Base-by-base conservation (phyloP, 2,888 invertebrate genomes). In the Lordiphosa fenestrarum region DNA sequence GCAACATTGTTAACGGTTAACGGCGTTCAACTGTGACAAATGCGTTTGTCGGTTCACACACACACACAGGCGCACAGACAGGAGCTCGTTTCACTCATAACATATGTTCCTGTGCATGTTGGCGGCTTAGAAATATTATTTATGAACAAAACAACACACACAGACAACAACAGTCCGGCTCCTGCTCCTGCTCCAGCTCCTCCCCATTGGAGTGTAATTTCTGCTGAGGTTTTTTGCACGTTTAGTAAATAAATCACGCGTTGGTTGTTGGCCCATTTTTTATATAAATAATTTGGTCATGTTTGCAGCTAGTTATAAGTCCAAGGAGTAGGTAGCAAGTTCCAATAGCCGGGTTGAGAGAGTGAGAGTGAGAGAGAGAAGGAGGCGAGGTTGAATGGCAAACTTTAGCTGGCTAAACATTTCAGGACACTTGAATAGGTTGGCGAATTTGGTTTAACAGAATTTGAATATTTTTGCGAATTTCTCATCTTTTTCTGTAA, bases 171-270 rank as follows among this genome's bases (percentile, higher is more conserved):
- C 9, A 15, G 25, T 10, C n/a, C 21, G 25, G 38, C n/a, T n/a
- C 9, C 19, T n/a, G 25, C 15, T 15, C 7, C 15, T 2, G 12
- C 19, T 30, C 4, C n/a, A 13, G 3, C 12, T 40, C 21, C 21
- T 40, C 13, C 12, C 19, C 40, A 51, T 55, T 39, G 44, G 53
- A 60, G 54, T 78, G 77, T 81, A 74, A 81, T 78, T 78, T 78
- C 59, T 74, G 75, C 82, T 81, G 15, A 39, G 38, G 25, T 49
- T 49, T 50, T 39, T 78, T 75, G 72, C 80, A 80, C 80, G 82
- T 80, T 82, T 82, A 73, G 80, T 82, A 78, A 76, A 80, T 80
- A 80, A 80, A 80, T 80, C 82, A 80, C 71, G 78, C 76, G 82
- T 81, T 81, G 61, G 62, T 63, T 54, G 62, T 25, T 54, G 54